Evolutionary conservation across 2,797 vertebrate genomes (phyloP).

Genomic region (Alauda arvensis): DNA sequence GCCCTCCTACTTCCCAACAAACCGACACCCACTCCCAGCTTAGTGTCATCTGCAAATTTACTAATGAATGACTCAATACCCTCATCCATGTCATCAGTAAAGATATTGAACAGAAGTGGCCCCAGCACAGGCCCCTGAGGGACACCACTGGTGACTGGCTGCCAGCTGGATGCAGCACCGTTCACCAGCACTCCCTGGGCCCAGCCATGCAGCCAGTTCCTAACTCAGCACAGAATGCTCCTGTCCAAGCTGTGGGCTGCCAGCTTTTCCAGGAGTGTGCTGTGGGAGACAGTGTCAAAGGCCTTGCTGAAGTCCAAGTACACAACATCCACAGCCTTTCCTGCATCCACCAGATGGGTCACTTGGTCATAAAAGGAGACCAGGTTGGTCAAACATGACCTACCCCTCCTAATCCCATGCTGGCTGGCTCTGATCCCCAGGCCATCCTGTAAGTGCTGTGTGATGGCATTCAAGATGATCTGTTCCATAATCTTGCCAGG

Average conservation of each 20-base stretch:
- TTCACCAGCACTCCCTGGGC: neutral
- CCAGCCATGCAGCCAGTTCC: neutral
- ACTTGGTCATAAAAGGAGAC: neutral
- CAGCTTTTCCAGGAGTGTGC: neutral
- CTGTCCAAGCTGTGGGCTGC: neutral
- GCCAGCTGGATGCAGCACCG: neutral
- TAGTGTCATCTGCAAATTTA: neutral
- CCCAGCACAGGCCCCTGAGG: neutral
- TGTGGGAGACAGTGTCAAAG: neutral
- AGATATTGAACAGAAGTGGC: rapidly evolving
- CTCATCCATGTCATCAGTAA: neutral
- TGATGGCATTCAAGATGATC: neutral
- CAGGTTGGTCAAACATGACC: rapidly evolving
- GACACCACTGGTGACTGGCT: neutral
- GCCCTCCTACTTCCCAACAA: too few relatives aligned
- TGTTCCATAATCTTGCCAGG: rapidly evolving
- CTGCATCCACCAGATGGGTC: rapidly evolving
- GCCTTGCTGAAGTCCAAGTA: neutral
- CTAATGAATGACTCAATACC: neutral
- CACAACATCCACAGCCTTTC: neutral
- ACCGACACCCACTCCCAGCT: rapidly evolving
- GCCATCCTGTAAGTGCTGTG: neutral
- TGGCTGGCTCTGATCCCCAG: neutral
- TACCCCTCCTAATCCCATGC: rapidly evolving
- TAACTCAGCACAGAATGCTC: neutral